phyloP scores from a whole-genome alignment of 2,888 invertebrate genomes.

The Diabrotica balteata region DNA sequence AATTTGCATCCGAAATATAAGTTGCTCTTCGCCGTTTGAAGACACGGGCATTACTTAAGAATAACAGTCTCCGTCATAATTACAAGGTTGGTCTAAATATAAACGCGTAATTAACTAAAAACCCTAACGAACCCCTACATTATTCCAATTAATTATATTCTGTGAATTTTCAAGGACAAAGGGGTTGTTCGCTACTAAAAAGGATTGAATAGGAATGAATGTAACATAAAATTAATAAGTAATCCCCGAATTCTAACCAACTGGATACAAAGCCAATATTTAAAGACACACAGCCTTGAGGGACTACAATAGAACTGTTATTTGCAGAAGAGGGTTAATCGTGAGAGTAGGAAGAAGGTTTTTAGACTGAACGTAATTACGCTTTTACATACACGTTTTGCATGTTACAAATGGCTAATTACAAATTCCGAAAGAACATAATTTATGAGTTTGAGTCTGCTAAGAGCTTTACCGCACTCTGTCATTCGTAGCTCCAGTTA shows the following conservation, averaged over 20 bases:
- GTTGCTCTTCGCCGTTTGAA: too few species aligned
- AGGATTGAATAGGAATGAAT: conserved; percentile 1
- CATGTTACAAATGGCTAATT: too few species aligned
- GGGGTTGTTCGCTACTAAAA: conserved; percentile 4
- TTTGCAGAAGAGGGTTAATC: neutral
- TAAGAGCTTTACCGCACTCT: too few species aligned
- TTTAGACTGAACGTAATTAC: too few species aligned
- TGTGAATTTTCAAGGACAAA: conserved; percentile 8
- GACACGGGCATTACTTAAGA: neutral
- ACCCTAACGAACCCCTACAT: conserved; percentile 19
- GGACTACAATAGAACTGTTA: neutral
- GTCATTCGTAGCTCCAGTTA: too few species aligned
- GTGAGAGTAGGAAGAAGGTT: too few species aligned
- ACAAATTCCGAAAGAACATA: too few species aligned
- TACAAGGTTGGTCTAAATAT: conserved; percentile 15
- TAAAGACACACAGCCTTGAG: conserved; percentile 1
- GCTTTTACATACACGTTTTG: too few species aligned
- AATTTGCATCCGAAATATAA: too few species aligned
- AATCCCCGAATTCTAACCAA: conserved; percentile 4
- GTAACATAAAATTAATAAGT: neutral
- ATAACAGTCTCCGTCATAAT: neutral
- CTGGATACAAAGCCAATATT: conserved; percentile 2
- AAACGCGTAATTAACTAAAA: conserved; percentile 18
- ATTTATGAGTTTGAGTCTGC: too few species aligned
- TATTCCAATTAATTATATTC: conserved; percentile 21